A percentile compares a stretch with the other conserved stretches of the same genome.
These are phyloP conservation scores for Trematomus bernacchii DNA, from an alignment of 2,797 vertebrate species.

Conservation along the genomic window DNA sequence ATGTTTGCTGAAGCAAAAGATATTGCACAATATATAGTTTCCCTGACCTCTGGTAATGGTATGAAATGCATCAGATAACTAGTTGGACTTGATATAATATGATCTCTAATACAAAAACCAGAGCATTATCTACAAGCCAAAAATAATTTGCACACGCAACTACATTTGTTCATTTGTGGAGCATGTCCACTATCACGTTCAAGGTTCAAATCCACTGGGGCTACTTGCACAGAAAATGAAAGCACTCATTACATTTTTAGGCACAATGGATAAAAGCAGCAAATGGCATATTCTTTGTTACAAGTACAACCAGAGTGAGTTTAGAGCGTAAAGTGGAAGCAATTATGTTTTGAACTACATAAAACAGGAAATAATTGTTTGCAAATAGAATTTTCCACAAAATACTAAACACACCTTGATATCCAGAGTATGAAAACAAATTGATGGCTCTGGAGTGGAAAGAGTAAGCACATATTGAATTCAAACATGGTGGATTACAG, in stretches of 20 bases:
- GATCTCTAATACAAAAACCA: not conserved
- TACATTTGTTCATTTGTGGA: slow-evolving; percentile 27
- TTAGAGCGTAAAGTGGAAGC: slow-evolving; percentile 23
- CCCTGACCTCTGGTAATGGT: slow-evolving; percentile 1
- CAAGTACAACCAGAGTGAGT: slow-evolving; percentile 23
- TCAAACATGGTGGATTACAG: slow-evolving; percentile 11
- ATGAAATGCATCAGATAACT: slow-evolving; percentile 6
- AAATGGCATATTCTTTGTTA: slow-evolving; percentile 23
- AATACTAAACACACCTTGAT: slow-evolving; percentile 46
- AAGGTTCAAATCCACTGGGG: slow-evolving; percentile 43
- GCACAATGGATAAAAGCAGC: slow-evolving; percentile 55
- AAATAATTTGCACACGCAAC: slow-evolving; percentile 30
- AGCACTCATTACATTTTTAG: slow-evolving; percentile 41
- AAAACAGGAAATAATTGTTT: slow-evolving; percentile 52
- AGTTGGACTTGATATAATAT: slow-evolving; percentile 18
- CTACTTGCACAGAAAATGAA: slow-evolving; percentile 25
- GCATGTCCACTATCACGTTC: slow-evolving; percentile 30
- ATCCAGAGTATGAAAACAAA: slow-evolving; percentile 47
- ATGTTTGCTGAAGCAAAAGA: not conserved
- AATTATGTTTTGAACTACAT: slow-evolving; percentile 44
- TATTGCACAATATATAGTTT: slow-evolving; percentile 2
- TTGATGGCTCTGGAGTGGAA: slow-evolving; percentile 20
- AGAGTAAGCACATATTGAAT: slow-evolving; percentile 1
- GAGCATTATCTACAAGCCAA: slow-evolving; percentile 46
- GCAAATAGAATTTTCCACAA: slow-evolving; percentile 52